These are phyloP conservation scores for Tenthredo notha DNA, from an alignment of 2,888 invertebrate species.

Conservation along the genomic window DNA sequence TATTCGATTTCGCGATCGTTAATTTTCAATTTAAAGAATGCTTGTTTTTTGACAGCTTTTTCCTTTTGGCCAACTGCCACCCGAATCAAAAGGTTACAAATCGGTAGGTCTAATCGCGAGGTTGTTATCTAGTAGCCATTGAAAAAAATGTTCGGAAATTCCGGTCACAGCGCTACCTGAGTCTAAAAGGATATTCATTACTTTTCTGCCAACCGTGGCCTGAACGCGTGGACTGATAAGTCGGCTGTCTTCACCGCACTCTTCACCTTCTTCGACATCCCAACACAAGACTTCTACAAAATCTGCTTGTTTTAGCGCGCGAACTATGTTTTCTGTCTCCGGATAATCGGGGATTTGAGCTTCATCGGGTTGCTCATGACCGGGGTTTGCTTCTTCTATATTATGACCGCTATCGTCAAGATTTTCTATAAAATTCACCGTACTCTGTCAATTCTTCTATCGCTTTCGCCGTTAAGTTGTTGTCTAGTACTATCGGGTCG, in stretches of 20 bases:
- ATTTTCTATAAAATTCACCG: neutral
- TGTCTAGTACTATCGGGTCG: neutral
- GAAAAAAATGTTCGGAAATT: conserved; percentile 56
- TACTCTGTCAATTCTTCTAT: neutral
- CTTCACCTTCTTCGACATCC: conserved; percentile 15
- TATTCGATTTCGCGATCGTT: conserved; percentile 29
- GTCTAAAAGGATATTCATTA: conserved; percentile 55
- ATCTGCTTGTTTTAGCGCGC: neutral
- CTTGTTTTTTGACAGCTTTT: conserved; percentile 55
- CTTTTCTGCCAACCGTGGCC: conserved; percentile 38
- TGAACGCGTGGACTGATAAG: conserved; percentile 53
- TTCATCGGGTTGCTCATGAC: too few species aligned
- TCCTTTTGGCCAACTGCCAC: conserved; percentile 56
- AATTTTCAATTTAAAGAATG: conserved; percentile 51
- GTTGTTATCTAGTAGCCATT: too few species aligned
- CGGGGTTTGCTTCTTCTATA: too few species aligned
- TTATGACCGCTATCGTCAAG: neutral
- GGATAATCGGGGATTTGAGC: too few species aligned
- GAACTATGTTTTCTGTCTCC: neutral
- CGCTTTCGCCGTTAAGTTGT: neutral
- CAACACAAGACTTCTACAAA: neutral
- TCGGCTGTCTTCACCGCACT: neutral
- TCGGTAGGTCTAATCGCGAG: conserved; percentile 54
- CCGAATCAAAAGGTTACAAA: conserved; percentile 53
- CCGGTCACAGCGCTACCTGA: conserved; percentile 60